Evolutionary conservation across 2,888 invertebrate genomes (phyloP).

Genomic region (Ennomos quercinarius): DNA sequence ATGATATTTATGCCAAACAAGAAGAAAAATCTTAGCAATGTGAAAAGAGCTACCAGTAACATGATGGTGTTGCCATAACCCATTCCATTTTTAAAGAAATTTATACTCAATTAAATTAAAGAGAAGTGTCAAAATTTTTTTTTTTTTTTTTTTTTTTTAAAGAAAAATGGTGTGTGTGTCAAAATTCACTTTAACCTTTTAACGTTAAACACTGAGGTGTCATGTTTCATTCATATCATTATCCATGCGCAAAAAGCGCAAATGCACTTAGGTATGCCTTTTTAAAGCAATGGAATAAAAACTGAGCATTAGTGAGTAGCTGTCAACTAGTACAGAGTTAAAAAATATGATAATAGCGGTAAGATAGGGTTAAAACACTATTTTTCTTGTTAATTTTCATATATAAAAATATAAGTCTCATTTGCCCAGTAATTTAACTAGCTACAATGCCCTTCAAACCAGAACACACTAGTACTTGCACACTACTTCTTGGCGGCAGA

Average conservation of each 20-base stretch:
- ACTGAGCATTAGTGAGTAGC: not conserved
- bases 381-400: too few species aligned
- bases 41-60: too few species aligned
- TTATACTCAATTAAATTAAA: slow-evolving; percentile 8
- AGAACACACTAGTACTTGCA: too few species aligned
- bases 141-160: too few species aligned
- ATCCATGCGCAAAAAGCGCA: slow-evolving; percentile 10
- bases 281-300: slow-evolving; percentile 6
- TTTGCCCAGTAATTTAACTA: too few species aligned
- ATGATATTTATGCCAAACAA: too few species aligned
- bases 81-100: not conserved
- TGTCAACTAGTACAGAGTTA: slow-evolving; percentile 16
- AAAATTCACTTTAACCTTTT: slow-evolving; percentile 1
- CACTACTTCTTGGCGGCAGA: too few species aligned
- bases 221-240: slow-evolving; percentile 32
- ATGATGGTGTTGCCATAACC: too few species aligned
- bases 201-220: slow-evolving; percentile 8
- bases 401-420: too few species aligned
- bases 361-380: too few species aligned
- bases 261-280: slow-evolving; percentile 9
- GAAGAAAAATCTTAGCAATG: too few species aligned
- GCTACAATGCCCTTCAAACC: too few species aligned
- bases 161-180: not conserved
- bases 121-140: not conserved
- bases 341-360: not conserved